Percentiles rank a stretch among this genome's conserved stretches.
phyloP scores from a whole-genome alignment of 2,113 vertebrate genomes.

The Sturnira hondurensis region DNA sequence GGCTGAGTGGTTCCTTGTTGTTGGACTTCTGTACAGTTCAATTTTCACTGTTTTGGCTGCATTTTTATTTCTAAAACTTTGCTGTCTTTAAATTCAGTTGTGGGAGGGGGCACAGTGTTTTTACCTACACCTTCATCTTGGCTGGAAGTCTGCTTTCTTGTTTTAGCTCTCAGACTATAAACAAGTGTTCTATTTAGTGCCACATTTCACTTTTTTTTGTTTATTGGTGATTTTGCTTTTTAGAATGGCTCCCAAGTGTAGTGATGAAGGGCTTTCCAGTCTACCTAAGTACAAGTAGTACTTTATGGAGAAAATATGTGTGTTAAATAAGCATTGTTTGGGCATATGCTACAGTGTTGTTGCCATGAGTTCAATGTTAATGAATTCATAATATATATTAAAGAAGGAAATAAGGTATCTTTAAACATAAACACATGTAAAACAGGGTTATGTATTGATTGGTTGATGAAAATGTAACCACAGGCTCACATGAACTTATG shows the following conservation, averaged over 20 bases:
- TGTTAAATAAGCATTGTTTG: neutral
- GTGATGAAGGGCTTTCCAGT: neutral
- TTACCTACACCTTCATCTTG: too few species aligned
- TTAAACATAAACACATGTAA: neutral
- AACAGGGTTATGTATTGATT: neutral
- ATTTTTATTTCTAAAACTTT: too few species aligned
- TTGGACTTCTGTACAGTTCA: too few species aligned
- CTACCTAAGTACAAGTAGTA: neutral
- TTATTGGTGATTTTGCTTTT: neutral
- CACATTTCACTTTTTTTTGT: neutral
- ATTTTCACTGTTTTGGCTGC: too few species aligned
- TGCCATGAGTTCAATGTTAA: neutral
- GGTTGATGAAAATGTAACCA: neutral
- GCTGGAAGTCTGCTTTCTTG: neutral
- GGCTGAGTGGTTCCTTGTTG: too few species aligned
- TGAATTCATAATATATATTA: neutral
- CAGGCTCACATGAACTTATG: neutral
- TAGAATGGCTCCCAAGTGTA: neutral
- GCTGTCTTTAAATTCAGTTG: too few species aligned
- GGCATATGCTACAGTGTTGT: neutral
- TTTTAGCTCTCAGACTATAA: neutral
- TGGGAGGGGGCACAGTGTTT: too few species aligned
- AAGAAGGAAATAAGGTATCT: neutral
- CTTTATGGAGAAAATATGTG: neutral
- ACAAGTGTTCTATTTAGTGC: neutral